Conservation (phyloP, 2,888 invertebrate genomes). For the Orthosia cruda region DNA sequence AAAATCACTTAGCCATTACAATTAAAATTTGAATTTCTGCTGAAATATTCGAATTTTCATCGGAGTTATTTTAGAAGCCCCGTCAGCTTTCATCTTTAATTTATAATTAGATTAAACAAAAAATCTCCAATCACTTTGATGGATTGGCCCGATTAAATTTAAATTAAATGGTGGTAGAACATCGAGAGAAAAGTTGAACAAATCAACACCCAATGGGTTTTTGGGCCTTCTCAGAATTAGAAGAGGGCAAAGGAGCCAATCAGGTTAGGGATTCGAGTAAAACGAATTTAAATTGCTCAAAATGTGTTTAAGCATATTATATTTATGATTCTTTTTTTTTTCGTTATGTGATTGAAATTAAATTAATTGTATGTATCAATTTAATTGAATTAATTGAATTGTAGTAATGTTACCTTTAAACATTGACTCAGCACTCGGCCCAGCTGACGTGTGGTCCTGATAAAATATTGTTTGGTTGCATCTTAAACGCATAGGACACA, state of each 20-base stretch:
- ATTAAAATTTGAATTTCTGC: constrained; percentile 16
- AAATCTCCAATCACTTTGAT: constrained; percentile 20
- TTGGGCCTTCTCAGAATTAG: neutral
- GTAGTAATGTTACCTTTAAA: too few species aligned
- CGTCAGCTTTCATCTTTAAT: constrained; percentile 39
- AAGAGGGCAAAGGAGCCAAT: neutral
- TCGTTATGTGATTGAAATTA: too few species aligned
- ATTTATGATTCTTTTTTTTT: too few species aligned
- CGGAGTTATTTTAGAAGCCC: constrained; percentile 19
- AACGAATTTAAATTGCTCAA: neutral
- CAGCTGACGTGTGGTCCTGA: too few species aligned
- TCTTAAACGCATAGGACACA: too few species aligned
- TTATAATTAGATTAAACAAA: constrained; percentile 33
- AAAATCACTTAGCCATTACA: constrained; percentile 7
- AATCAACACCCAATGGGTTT: neutral
- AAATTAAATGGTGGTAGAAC: neutral
- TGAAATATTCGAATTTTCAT: constrained; percentile 29
- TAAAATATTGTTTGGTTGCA: too few species aligned
- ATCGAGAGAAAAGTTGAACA: too few species aligned
- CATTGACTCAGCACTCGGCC: too few species aligned
- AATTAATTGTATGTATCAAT: too few species aligned
- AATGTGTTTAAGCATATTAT: neutral
- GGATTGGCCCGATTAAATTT: constrained; percentile 19
- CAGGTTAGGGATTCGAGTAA: neutral
- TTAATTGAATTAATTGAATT: too few species aligned